Base-by-base conservation (phyloP, 2,113 vertebrate genomes). In the Erythrocercus mccallii region DNA sequence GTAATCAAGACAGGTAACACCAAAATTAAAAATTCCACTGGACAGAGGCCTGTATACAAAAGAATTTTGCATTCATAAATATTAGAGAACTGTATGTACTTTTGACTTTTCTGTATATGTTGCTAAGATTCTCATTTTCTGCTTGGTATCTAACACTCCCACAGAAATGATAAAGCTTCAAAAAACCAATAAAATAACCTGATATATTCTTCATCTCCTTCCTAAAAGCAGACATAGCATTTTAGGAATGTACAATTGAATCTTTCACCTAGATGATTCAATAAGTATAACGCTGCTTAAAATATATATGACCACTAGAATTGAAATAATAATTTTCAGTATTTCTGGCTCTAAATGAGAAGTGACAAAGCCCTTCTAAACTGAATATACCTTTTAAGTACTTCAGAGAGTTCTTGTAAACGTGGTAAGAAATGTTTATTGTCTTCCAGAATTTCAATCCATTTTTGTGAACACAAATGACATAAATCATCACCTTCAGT, bases 241-340 rank as follows among this genome's bases (percentile, higher is more conserved):
- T 88, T 95, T 88, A 68, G 94, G 70, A 93, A 86, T 48, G 38
- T 68, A 38, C 53, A 95, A 73, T 77, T 90, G 80, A 96, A 70
- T 54, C 42, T 83, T 57, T 91, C 51, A 74, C 24, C 56, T 72
- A 3, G 0, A 84, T 78, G 22, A 12, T 85, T 94, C 37, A 38
- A 31, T 64, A 81, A 73, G 24, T 42, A 69, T 45, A 93, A 81
- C 50, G 23, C 37, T 54, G 14, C 24, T 66, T 23, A 3, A 50
- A 28, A 7, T 6, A 9, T 4, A 11, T 28, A 62, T 23, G 11
- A 42, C 33, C 33, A 44, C 0, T 53, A 66, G 30, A 42, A 90
- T 24, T 71, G 24, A 73, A 81, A 88, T 53, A 77, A 92, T 58
- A 56, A 62, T 82, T 70, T 65, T 47, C 58, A 76, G 7, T 90